Conservation (phyloP, 2,888 invertebrate species). For the Ellobium chinense region DNA sequence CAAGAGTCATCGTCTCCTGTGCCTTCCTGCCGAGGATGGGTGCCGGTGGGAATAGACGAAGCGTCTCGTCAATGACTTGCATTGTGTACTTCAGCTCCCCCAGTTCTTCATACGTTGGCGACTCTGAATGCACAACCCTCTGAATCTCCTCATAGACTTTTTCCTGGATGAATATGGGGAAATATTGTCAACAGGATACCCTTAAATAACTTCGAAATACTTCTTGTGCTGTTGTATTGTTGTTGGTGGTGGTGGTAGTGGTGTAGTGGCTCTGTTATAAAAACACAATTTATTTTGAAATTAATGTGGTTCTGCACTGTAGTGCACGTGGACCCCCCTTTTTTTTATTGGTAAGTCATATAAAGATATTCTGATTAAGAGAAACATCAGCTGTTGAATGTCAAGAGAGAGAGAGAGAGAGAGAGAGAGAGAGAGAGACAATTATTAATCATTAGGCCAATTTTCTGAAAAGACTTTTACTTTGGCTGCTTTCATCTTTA, state of each 20-base stretch:
- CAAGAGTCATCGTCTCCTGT: neutral
- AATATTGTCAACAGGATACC: too few relatives aligned
- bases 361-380: too few relatives aligned
- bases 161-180: neutral
- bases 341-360: too few relatives aligned
- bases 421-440: too few relatives aligned
- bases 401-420: too few relatives aligned
- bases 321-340: neutral
- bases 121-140: neutral
- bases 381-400: too few relatives aligned
- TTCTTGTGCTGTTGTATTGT: too few relatives aligned
- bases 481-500: too few relatives aligned
- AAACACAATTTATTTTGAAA: neutral
- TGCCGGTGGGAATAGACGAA: neutral
- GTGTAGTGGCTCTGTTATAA: neutral
- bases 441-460: too few relatives aligned
- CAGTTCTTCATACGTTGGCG: constrained; percentile 18
- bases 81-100: neutral
- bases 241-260: too few relatives aligned
- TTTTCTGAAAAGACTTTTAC: too few relatives aligned
- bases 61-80: constrained; percentile 3
- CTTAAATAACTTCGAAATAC: too few relatives aligned
- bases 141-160: constrained; percentile 13
- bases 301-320: neutral
- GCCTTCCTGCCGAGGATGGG: neutral